Conservation (phyloP, 2,797 vertebrate species). For the Tiaroga cobitis region DNA sequence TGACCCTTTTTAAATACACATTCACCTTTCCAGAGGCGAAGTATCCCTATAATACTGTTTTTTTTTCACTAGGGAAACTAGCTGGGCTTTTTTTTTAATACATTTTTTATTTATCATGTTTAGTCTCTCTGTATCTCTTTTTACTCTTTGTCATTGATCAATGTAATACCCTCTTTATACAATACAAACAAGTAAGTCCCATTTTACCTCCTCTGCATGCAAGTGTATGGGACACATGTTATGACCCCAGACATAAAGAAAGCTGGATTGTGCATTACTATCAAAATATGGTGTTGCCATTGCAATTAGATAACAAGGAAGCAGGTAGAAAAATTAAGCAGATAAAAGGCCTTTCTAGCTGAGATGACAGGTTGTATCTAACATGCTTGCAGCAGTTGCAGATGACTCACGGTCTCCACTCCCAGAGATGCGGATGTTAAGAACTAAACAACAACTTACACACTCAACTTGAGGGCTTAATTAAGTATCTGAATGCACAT, state of each 20-base stretch:
- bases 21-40: too few species aligned
- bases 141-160: not conserved
- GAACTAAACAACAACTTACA: conserved; percentile 22
- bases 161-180: not conserved
- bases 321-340: not conserved
- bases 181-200: not conserved
- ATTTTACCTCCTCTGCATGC: not conserved
- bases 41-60: too few species aligned
- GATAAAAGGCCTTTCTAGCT: conserved; percentile 3
- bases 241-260: not conserved
- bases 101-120: not conserved
- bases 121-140: not conserved
- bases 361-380: not conserved
- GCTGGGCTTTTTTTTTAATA: too few species aligned
- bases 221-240: too few species aligned
- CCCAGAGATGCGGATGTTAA: conserved; percentile 34
- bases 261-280: not conserved
- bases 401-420: conserved; percentile 23
- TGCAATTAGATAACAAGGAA: conserved; percentile 1
- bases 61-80: not conserved
- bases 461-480: conserved; percentile 31
- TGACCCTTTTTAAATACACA: too few species aligned
- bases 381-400: conserved; percentile 7
- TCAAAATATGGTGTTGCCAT: not conserved
- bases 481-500: conserved; percentile 11